Evolutionary conservation across 2,113 vertebrate species (phyloP).

Genomic region (Glaucomys volans): DNA sequence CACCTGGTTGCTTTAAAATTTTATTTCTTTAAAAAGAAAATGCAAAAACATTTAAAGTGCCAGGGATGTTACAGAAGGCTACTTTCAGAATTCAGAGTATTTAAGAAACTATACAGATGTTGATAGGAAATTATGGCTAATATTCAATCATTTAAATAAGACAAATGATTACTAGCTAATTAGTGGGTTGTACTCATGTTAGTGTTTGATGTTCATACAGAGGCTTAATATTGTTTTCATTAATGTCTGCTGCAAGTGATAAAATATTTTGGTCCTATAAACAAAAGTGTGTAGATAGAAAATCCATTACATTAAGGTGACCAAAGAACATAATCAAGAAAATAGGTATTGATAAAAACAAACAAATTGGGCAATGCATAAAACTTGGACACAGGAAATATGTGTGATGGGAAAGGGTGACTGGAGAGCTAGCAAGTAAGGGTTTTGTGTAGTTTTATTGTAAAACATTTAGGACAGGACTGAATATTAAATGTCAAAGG

Average conservation of each 20-base stretch:
- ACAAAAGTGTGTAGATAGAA: neutral
- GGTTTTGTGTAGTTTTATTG: neutral
- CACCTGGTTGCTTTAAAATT: conserved; percentile 7
- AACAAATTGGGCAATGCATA: neutral
- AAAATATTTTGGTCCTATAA: neutral
- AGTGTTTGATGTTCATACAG: neutral
- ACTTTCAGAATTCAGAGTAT: neutral
- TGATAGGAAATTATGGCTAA: conserved; percentile 16
- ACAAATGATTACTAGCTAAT: neutral
- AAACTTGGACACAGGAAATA: neutral
- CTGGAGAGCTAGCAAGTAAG: neutral
- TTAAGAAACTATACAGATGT: neutral
- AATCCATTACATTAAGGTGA: neutral
- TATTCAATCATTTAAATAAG: neutral
- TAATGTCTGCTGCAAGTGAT: neutral
- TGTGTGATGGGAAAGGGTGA: neutral
- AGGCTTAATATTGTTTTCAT: neutral
- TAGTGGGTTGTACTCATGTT: neutral
- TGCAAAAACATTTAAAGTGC: neutral
- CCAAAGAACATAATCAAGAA: neutral
- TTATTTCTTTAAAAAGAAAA: conserved; percentile 49
- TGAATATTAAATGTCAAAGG: neutral
- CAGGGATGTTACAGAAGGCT: neutral
- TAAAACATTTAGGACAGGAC: neutral
- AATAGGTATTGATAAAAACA: neutral